These are phyloP conservation scores for Chelonia mydas DNA, from an alignment of 2,797 vertebrate species.

Conservation along the genomic window DNA sequence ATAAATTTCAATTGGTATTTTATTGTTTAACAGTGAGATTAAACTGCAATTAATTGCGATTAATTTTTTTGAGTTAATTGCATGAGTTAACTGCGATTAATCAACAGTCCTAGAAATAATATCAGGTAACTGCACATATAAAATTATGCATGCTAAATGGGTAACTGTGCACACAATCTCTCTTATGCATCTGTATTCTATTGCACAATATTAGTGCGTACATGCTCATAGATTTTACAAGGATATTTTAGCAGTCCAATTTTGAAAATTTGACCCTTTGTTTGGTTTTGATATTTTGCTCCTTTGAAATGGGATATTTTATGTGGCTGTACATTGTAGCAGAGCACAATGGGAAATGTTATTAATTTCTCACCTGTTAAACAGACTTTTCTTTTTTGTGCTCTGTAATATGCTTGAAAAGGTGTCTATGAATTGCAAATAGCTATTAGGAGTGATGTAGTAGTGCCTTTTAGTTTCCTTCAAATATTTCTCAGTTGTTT, in stretches of 20 bases:
- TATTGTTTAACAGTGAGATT: no score
- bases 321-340: neutral
- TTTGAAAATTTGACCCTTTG: neutral
- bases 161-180: neutral
- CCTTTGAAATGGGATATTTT: fast-evolving
- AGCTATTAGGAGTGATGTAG: slow-evolving; percentile 65
- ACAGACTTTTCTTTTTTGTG: slow-evolving; percentile 41
- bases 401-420: slow-evolving; percentile 53
- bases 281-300: neutral
- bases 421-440: slow-evolving; percentile 67
- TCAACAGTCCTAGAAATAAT: neutral
- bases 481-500: slow-evolving; percentile 49
- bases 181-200: fast-evolving
- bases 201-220: fast-evolving
- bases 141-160: neutral
- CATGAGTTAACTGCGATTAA: no score
- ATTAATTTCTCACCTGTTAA: slow-evolving; percentile 56
- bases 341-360: neutral
- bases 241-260: neutral
- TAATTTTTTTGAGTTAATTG: no score
- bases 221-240: neutral
- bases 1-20: no score
- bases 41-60: no score
- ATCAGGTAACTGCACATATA: neutral
- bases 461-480: slow-evolving; percentile 54